Evolutionary conservation across 2,888 invertebrate genomes (phyloP), one percentile per base, ranked within the genome.

Genomic region (Drosophila meridionalis): DNA sequence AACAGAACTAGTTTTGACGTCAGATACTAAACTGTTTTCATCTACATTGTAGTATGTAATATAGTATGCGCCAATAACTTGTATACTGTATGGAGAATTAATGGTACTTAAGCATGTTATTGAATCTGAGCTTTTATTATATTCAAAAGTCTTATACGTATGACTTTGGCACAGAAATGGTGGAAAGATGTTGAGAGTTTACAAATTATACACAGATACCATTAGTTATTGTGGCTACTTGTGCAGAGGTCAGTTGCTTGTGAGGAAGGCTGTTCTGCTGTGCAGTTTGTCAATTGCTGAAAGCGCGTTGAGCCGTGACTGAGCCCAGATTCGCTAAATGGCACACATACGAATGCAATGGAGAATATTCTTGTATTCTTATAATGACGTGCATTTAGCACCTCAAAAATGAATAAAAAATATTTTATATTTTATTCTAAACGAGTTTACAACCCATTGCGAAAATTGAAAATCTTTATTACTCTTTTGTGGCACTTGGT

Each of bases 391-490:
- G 69, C 76, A 65, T 20, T 62, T 60, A 38, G 9, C 57, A 58
- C 56, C 38, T 28, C 1, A 30, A 58, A 20, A 34, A 45, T 28
- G 7, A 45, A 9, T n/a, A 4, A 11, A 20, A 32, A 20, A 43
- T 52, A 59, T 58, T 40, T 47, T 34, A 50, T 40, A 42, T 56
- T 68, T 68, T 50, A 57, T 78, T 75, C 80, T 72, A 53, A 64
- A 50, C 38, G 38, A 63, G 32, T 69, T 62, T 72, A 68, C 78
- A 67, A 56, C 32, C 28, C 60, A 60, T 83, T 86, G 77, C 88
- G 68, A 79, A 88, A 84, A 66, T 56, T 55, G 40, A 69, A 62
- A 62, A 67, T 69, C 66, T 80, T 84, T 84, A 84, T 87, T 84
- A 71, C 64, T 53, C 66, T 69, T 69, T 76, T 64, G 72, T 72